Conservation (phyloP, 2,113 vertebrate genomes). For the Gobius niger region DNA sequence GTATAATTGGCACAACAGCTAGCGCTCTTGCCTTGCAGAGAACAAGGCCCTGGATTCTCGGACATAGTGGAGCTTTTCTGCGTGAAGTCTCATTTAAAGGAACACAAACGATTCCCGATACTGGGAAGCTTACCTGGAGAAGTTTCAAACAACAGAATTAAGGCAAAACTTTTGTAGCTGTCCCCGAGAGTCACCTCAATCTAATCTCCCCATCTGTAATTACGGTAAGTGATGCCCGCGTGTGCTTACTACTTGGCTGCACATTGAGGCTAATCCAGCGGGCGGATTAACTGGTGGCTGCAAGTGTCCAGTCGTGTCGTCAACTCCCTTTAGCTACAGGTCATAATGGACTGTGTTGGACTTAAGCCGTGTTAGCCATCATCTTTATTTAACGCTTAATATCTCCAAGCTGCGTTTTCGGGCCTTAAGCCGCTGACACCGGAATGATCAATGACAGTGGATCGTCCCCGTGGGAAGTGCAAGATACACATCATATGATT, state of each 20-base stretch:
- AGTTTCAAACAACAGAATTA: background rate
- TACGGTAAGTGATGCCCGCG: constrained; percentile 57
- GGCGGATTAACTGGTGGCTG: constrained; percentile 42
- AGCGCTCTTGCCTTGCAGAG: too few relatives aligned
- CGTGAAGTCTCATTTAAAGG: too few relatives aligned
- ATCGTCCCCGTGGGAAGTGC: constrained; percentile 65
- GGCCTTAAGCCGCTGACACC: constrained; percentile 54
- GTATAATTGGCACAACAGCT: too few relatives aligned
- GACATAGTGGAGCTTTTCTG: too few relatives aligned
- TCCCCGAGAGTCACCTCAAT: constrained; percentile 39
- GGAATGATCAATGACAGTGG: constrained; percentile 74
- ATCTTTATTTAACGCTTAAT: constrained; percentile 67
- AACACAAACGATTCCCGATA: too few relatives aligned
- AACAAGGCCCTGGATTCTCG: too few relatives aligned
- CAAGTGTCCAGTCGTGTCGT: constrained; percentile 50
- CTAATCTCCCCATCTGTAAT: constrained; percentile 64
- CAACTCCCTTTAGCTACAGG: constrained; percentile 23
- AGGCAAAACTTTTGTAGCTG: constrained; percentile 15
- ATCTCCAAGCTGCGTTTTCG: constrained; percentile 44
- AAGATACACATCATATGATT: constrained; percentile 69
- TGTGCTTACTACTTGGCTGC: constrained; percentile 56
- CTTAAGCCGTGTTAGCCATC: constrained; percentile 36
- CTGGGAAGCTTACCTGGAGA: background rate
- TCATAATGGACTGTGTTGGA: constrained; percentile 15
- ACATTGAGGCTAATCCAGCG: constrained; percentile 63